Evolutionary conservation across 2,888 invertebrate species (phyloP), one percentile per base, ranked within the genome.

Genomic region (Agriopis leucophaearia): DNA sequence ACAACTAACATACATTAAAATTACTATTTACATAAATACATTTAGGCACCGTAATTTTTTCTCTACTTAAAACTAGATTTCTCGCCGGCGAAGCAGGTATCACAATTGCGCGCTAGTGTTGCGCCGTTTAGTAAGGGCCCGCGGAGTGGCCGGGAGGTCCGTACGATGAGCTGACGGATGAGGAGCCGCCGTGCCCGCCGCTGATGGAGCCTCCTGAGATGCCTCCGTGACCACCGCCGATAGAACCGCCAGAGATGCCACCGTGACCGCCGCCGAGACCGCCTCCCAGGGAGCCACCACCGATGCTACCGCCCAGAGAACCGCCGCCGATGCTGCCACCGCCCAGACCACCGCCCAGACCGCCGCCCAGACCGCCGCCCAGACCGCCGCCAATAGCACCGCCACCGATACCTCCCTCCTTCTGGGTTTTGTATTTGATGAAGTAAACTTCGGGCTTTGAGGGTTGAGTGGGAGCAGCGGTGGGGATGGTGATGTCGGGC

Each of bases 401-500:
- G 71, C 90, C 90, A 62, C 80, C 79, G 66, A 78, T 75, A 74
- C 67, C 63, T 55, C 82, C 85, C 65, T 94, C 92, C 85, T 94
- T 94, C 94, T 96, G 96, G 81, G 96, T 96, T 95, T 96, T 96
- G 95, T 97, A 97, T 79, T 96, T 95, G 95, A 97, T 97, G 95
- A 97, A 97, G 95, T 97, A 97, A 76, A 97, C 97, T 89, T 97
- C 97, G 78, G 97, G 97, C 89, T 97, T 97, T 88, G 96, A 96
- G 84, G 97, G 97, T 80, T 96, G 96, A 45, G 96, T 96, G 69
- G 97, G 96, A 10, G 95, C 95, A 57, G 94, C 94, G 56, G 96
- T 95, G 70, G 96, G 96, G 84, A 97, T 96, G 85, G 95, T 95
- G 94, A 97, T 96, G 88, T 97, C 97, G 84, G 96, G 97, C 78